Base-by-base conservation (phyloP, 2,113 vertebrate species). In the Ammodytes dubius region DNA sequence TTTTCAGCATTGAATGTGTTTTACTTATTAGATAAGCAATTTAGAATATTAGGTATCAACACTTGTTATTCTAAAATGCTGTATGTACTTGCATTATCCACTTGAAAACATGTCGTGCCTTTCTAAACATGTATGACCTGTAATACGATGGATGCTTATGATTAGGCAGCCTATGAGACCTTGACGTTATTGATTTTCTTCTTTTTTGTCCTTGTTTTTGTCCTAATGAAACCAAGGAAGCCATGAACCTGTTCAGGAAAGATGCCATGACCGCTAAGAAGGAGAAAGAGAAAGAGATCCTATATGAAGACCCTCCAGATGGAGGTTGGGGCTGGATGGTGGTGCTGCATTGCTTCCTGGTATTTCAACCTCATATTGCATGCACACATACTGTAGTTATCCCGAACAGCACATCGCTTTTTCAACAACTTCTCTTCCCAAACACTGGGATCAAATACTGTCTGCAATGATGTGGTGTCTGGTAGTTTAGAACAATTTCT, bases 281-380 rank as follows among this genome's bases (percentile, higher is more conserved):
- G 83, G 92, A 88, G 78, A 85, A 89, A 42, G 3, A 91, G 60
- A 91, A 91, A 60, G 72, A 76, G 35, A 73, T 45, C 10, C 67
- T 77, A 58, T 95, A 95, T 35, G 90, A 89, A 49, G 92, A 95
- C 27, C 88, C 94, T 52, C 96, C 91, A 0, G 96, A 94, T 35
- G 91, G 94, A 76, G 96, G 96, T 0, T 96, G 96, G 95, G 97
- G 97, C 13, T 98, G 97, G 97, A 96, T 96, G 95, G 95, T 96
- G n/a, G 96, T 98, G 71, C n/a, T 97, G 0, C 97, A 99, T 86
- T 99, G 97, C 89, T 99, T 99, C 85, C 91, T 99, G 95, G 97
- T 99, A 93, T 87, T 87, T 70, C 2, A 17, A 59, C 9, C 12
- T 68, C 6, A 53, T 27, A 5, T 27, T 68, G 8, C 27, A 67